Conservation (phyloP, 2,797 vertebrate genomes). For the Sylvilagus floridanus region DNA sequence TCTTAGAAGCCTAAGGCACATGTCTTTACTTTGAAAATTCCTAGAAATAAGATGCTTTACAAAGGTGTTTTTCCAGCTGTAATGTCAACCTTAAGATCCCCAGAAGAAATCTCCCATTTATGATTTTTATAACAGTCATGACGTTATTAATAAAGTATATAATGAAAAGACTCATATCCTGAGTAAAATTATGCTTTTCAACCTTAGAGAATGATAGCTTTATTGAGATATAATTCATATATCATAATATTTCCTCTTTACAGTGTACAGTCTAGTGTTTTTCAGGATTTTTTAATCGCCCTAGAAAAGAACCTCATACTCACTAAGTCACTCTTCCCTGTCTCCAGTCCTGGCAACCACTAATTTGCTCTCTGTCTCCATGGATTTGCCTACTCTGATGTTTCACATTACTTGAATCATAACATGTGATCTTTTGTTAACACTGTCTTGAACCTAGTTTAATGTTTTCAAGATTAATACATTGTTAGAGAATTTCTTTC, state of each 20-base stretch:
- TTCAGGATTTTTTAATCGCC: slow-evolving; percentile 27
- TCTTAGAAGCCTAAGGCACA: slow-evolving; percentile 17
- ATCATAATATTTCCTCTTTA: slow-evolving; percentile 35
- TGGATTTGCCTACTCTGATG: neutral
- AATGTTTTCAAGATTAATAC: slow-evolving; percentile 6
- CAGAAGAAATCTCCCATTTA: slow-evolving; percentile 1
- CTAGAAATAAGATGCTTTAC: slow-evolving; percentile 26
- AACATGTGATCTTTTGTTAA: neutral
- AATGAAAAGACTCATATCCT: slow-evolving; percentile 11
- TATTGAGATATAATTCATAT: slow-evolving; percentile 23
- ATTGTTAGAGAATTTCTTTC: slow-evolving; percentile 35
- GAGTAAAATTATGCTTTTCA: slow-evolving; percentile 29
- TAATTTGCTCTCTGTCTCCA: neutral
- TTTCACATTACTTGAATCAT: neutral
- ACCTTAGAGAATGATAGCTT: slow-evolving; percentile 46
- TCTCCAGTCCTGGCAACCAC: neutral
- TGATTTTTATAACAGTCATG: slow-evolving; percentile 22
- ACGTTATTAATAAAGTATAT: neutral
- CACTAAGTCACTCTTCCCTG: neutral
- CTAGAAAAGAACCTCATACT: neutral
- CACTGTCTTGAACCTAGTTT: slow-evolving; percentile 11
- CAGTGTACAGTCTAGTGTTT: neutral
- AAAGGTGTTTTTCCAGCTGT: neutral
- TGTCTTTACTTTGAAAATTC: neutral
- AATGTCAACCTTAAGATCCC: neutral